Base-by-base conservation (phyloP, 2,797 vertebrate genomes). In the Carapus acus region DNA sequence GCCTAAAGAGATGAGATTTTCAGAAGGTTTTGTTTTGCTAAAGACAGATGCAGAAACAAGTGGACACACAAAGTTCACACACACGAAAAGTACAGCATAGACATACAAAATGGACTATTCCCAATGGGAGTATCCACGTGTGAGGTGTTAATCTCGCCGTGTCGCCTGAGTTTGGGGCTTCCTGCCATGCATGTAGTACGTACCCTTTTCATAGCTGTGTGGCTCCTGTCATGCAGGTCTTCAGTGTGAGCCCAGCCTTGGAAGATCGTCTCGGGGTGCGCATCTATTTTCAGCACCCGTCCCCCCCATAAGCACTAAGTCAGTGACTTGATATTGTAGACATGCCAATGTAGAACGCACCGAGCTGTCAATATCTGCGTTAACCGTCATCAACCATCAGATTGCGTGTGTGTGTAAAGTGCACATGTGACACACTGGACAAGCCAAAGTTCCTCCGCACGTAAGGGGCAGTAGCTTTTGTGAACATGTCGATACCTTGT, bases 271-370 rank as follows among this genome's bases (percentile, higher is more conserved):
- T 84, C n/a, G 71, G 73, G 82, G 79, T 80, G 65, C 59, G 79
- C 65, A 65, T 71, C 79, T 90, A 90, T 88, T 87, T 89, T 90
- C 85, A 85, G 71, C 66, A 48, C 69, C 59, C 79, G 78, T 78
- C 74, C 78, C 84, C 77, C 76, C 1, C 76, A 75, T 83, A 27
- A 4, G 84, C 85, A 84, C 72, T 85, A 86, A 85, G 83, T 86
- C 63, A 41, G 88, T 84, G 85, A 90, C 79, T 75, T 87, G 87
- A 90, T 88, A 85, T 79, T 72, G 65, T 22, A 34, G 80, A 76
- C 84, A 83, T 86, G 85, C 70, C 75, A 40, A 76, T 83, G 74
- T 63, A 57, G 48, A 73, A 68, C 24, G 12, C 54, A 74, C 83
- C 76, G 74, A 83, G 69, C 73, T 79, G 74, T 62, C 40, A 43